Percentiles rank a stretch among this genome's conserved stretches.
Conservation (phyloP, 92 coral and sea anemone genomes). For the Paragorgia papillata region DNA sequence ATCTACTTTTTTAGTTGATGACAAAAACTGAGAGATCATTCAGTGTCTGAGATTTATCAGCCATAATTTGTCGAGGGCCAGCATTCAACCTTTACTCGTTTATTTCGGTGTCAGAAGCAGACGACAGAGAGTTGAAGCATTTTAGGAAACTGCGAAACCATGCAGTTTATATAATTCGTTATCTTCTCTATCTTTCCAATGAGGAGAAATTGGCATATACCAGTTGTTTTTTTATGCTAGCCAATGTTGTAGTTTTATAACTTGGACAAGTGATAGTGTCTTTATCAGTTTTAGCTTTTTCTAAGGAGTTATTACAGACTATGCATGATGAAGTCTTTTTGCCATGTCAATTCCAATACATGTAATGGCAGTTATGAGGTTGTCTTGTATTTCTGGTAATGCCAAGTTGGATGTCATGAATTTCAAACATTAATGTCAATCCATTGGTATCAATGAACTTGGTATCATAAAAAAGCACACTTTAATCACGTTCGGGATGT, state of each 20-base stretch:
- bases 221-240: no score
- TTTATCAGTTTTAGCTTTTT: constrained; percentile 22
- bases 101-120: no score
- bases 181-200: constrained; percentile 31
- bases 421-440: no score
- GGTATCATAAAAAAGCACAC: constrained; percentile 37
- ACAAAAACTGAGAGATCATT: no score
- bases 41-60: no score
- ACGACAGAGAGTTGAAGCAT: not conserved
- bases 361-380: no score
- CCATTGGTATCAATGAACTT: constrained; percentile 38
- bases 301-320: no score
- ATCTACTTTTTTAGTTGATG: no score
- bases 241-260: no score
- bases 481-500: constrained; percentile 31
- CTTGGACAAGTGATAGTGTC: constrained; percentile 36
- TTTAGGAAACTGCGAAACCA: constrained; percentile 42
- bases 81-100: not conserved
- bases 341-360: constrained; percentile 36
- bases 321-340: no score
- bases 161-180: constrained; percentile 42
- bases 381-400: constrained; percentile 24
- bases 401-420: constrained; percentile 36
- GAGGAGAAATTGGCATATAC: constrained; percentile 28
- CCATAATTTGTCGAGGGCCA: not conserved